A percentile compares a stretch with the other conserved stretches of the same genome.
Conservation (phyloP, 2,797 vertebrate genomes). For the Ctenosaura bakeri region DNA sequence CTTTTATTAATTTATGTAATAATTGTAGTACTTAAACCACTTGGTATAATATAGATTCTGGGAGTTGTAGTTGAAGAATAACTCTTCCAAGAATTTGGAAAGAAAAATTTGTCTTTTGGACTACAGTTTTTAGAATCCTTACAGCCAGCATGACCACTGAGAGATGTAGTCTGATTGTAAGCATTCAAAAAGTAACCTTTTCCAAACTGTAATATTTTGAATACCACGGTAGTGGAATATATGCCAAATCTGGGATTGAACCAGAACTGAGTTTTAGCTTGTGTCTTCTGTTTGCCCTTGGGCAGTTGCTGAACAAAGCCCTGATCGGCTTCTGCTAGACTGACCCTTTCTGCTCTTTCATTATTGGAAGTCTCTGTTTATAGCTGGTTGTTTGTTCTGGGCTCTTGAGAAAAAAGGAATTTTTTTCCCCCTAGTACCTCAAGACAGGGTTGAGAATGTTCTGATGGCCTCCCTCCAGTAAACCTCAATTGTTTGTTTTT, state of each 20-base stretch:
- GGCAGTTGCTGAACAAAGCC: slow-evolving; percentile 10
- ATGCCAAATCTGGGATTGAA: background rate
- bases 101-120: too few species aligned
- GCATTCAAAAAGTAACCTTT: too few species aligned
- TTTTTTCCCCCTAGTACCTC: background rate
- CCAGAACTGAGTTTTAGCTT: background rate
- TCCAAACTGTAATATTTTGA: too few species aligned
- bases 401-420: background rate
- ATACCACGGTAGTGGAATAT: slow-evolving; percentile 4
- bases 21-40: background rate
- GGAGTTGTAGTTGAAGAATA: too few species aligned
- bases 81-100: too few species aligned
- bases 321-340: background rate
- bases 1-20: background rate
- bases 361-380: slow-evolving; percentile 35
- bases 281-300: slow-evolving; percentile 10
- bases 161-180: too few species aligned
- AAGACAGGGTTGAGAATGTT: background rate
- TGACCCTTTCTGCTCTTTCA: slow-evolving; percentile 10
- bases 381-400: background rate
- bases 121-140: too few species aligned
- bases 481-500: slow-evolving; percentile 38
- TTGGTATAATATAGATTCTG: too few species aligned
- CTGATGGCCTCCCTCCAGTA: background rate
- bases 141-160: too few species aligned